phyloP scores from a whole-genome alignment of 2,113 vertebrate species.

The Corythoichthys intestinalis region DNA sequence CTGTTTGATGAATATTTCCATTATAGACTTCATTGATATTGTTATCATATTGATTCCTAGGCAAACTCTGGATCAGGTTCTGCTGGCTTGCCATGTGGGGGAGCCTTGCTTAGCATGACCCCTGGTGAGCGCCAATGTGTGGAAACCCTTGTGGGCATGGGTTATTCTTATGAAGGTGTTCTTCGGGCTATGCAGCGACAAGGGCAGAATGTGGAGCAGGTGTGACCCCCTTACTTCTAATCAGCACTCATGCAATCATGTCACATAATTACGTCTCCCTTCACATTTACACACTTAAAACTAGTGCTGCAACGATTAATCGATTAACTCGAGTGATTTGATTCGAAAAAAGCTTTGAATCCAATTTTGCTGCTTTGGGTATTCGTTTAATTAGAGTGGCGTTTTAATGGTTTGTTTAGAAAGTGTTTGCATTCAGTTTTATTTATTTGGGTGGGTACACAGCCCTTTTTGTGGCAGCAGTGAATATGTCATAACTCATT shows the following conservation, averaged over 20 bases:
- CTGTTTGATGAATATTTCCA: neutral
- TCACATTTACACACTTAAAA: neutral
- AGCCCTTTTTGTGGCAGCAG: too few relatives aligned
- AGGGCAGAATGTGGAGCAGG: conserved; percentile 95
- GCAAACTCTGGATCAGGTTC: conserved; percentile 42
- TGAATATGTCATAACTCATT: too few relatives aligned
- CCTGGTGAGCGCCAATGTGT: conserved; percentile 84
- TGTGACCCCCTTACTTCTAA: conserved; percentile 39
- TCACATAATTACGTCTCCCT: neutral
- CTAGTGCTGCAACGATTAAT: too few relatives aligned
- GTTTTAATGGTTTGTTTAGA: too few relatives aligned
- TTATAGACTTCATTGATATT: neutral
- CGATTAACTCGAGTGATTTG: too few relatives aligned
- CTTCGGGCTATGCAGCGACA: conserved; percentile 94
- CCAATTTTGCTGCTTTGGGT: too few relatives aligned
- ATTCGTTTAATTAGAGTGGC: too few relatives aligned
- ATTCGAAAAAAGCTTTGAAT: too few relatives aligned
- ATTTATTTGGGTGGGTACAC: too few relatives aligned
- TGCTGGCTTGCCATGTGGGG: conserved; percentile 47
- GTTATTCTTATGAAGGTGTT: conserved; percentile 87
- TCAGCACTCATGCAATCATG: conserved; percentile 1
- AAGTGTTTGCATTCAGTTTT: too few relatives aligned
- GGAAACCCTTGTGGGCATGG: conserved; percentile 91
- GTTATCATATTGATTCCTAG: conserved; percentile 29
- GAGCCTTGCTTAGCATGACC: conserved; percentile 76